Evolutionary conservation across 2,797 vertebrate genomes (phyloP).

Genomic region (Hyperoplus lanceolatus): DNA sequence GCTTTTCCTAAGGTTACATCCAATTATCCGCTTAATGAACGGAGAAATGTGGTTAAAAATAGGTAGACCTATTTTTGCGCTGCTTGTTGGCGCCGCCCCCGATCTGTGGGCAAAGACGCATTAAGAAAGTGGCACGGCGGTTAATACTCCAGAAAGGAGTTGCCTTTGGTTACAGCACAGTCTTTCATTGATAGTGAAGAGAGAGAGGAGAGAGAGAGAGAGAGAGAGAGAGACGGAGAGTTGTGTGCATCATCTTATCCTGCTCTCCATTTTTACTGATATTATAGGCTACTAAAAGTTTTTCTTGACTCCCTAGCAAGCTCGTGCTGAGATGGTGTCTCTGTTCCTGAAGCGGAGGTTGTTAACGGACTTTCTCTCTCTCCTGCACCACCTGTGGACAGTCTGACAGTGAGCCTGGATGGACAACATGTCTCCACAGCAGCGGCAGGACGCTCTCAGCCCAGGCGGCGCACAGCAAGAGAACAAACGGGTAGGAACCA

Average conservation of each 20-base stretch:
- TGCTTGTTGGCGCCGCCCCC: slow-evolving; percentile 67
- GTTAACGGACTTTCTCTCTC: slow-evolving; percentile 41
- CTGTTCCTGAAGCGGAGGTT: slow-evolving; percentile 16
- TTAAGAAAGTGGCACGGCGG: slow-evolving; percentile 66
- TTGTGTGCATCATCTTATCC: neutral
- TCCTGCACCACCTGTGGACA: slow-evolving; percentile 46
- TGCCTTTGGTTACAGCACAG: slow-evolving; percentile 30
- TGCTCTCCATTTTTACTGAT: neutral
- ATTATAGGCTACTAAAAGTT: neutral
- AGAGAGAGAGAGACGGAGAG: neutral
- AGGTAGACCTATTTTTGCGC: slow-evolving; percentile 40
- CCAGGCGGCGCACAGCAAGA: slow-evolving; percentile 56
- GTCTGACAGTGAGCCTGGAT: slow-evolving; percentile 68
- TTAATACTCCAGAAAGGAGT: slow-evolving; percentile 68
- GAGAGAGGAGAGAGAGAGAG: neutral
- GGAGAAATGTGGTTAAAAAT: slow-evolving; percentile 52
- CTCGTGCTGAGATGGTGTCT: slow-evolving; percentile 52
- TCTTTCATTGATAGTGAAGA: slow-evolving; percentile 28
- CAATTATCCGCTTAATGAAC: slow-evolving; percentile 13
- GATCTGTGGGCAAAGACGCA: slow-evolving; percentile 69
- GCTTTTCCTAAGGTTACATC: too few species aligned
- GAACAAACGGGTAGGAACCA: slow-evolving; percentile 61
- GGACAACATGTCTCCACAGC: slow-evolving; percentile 81
- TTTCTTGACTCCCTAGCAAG: neutral
- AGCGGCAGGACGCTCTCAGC: slow-evolving; percentile 64